Conservation (phyloP, 2,888 invertebrate genomes). For the Epinotia nisella region DNA sequence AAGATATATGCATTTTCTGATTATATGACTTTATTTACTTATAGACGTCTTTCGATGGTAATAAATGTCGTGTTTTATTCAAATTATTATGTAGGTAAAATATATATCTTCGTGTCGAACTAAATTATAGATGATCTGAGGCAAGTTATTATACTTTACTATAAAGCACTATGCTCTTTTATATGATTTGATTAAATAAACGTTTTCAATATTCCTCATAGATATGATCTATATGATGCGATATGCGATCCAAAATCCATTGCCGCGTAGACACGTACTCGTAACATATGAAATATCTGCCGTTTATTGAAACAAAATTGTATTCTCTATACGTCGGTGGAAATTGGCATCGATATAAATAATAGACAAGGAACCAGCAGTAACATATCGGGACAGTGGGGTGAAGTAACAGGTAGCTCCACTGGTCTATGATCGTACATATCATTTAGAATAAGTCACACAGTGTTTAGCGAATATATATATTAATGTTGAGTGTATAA, state of each 20-base stretch:
- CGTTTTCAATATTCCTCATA: constrained; percentile 32
- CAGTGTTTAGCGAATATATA: constrained; percentile 56
- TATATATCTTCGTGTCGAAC: constrained; percentile 34
- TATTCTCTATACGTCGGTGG: constrained; percentile 11
- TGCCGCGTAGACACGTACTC: constrained; percentile 1
- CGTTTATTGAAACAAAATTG: neutral
- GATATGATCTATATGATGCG: neutral
- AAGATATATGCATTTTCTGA: constrained; percentile 28
- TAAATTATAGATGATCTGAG: constrained; percentile 61
- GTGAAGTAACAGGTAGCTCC: constrained; percentile 51
- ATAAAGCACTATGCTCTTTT: constrained; percentile 40
- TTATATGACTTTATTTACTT: constrained; percentile 5
- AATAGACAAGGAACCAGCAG: constrained; percentile 63
- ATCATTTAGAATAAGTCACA: constrained; percentile 70
- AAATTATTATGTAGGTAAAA: constrained; percentile 33
- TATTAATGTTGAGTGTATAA: constrained; percentile 58
- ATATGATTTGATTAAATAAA: constrained; percentile 43
- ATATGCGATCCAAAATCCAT: constrained; percentile 8
- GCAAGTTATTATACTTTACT: constrained; percentile 62
- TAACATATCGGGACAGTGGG: constrained; percentile 69
- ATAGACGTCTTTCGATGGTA: constrained; percentile 54
- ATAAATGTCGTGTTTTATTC: constrained; percentile 55
- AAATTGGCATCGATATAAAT: constrained; percentile 42
- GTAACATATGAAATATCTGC: neutral
- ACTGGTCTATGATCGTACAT: constrained; percentile 66